A percentile compares a stretch with the other conserved stretches of the same genome.
These are phyloP conservation scores for Eilema griseolum DNA, from an alignment of 2,888 invertebrate species.

Conservation along the genomic window DNA sequence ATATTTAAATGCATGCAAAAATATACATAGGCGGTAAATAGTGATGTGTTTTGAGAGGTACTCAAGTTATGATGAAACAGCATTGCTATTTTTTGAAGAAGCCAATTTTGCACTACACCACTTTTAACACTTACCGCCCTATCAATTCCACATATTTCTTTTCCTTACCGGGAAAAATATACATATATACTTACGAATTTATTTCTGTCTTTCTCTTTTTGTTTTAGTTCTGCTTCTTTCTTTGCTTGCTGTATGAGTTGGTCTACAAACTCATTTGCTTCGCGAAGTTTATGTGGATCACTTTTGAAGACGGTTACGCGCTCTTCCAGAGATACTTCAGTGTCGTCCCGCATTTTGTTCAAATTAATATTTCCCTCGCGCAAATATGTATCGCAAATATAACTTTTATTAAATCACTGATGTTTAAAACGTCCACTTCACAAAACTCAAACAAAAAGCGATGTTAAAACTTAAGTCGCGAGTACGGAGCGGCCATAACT, in stretches of 20 bases:
- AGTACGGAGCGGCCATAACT: slow-evolving; percentile 50
- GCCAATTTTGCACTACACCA: slow-evolving; percentile 74
- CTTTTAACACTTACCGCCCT: slow-evolving; percentile 84
- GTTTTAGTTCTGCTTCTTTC: slow-evolving; percentile 86
- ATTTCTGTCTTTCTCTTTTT: slow-evolving; percentile 87
- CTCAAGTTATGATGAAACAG: slow-evolving; percentile 53
- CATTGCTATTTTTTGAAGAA: slow-evolving; percentile 72
- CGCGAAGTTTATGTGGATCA: slow-evolving; percentile 87
- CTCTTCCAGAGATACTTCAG: slow-evolving; percentile 71
- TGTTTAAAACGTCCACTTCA: slow-evolving; percentile 50
- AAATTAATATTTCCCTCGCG: slow-evolving; percentile 16
- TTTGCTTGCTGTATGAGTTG: slow-evolving; percentile 88
- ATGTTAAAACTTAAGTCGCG: slow-evolving; percentile 36
- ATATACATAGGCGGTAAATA: slow-evolving; percentile 28
- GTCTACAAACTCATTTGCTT: slow-evolving; percentile 87
- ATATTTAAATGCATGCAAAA: slow-evolving; percentile 63
- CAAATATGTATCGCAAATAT: slow-evolving; percentile 30
- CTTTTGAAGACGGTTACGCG: slow-evolving; percentile 87
- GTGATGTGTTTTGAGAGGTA: slow-evolving; percentile 44
- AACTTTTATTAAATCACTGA: slow-evolving; percentile 38
- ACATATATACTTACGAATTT: slow-evolving; percentile 86
- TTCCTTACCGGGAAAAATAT: slow-evolving; percentile 81
- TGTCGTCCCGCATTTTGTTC: slow-evolving; percentile 78
- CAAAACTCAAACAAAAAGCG: slow-evolving; percentile 54
- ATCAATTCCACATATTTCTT: slow-evolving; percentile 72